Conservation (phyloP, 2,797 vertebrate species). For the Ctenopoma kingsleyae region DNA sequence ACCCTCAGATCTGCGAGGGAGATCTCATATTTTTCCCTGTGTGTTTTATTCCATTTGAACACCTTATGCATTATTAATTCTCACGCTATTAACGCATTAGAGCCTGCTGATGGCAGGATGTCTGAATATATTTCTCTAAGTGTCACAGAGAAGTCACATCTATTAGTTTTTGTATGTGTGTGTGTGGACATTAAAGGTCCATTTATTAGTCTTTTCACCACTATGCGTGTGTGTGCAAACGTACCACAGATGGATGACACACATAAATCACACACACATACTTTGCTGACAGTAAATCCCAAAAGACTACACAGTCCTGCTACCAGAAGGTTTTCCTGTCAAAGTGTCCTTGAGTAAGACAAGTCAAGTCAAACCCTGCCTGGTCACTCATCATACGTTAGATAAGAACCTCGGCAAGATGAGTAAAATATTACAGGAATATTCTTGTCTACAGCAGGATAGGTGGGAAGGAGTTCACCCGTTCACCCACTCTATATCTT, state of each 20-base stretch:
- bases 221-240: slow-evolving; percentile 4
- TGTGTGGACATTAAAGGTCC: slow-evolving; percentile 59
- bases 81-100: slow-evolving; percentile 52
- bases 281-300: slow-evolving; percentile 71
- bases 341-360: slow-evolving; percentile 77
- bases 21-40: neutral
- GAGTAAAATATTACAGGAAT: slow-evolving; percentile 52
- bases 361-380: slow-evolving; percentile 48
- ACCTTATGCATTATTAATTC: slow-evolving; percentile 74
- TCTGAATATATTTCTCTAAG: slow-evolving; percentile 56
- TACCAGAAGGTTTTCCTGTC: slow-evolving; percentile 74
- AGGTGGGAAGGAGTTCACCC: neutral
- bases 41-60: slow-evolving; percentile 46
- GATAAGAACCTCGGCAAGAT: slow-evolving; percentile 44
- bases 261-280: slow-evolving; percentile 59
- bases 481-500: neutral
- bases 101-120: slow-evolving; percentile 38
- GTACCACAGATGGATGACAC: slow-evolving; percentile 68
- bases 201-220: slow-evolving; percentile 48
- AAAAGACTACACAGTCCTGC: slow-evolving; percentile 63
- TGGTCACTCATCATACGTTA: slow-evolving; percentile 64
- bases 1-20: slow-evolving; percentile 18
- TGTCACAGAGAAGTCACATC: slow-evolving; percentile 70
- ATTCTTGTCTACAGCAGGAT: neutral
- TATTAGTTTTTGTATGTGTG: slow-evolving; percentile 36